A percentile compares a stretch with the other conserved stretches of the same genome.
phyloP scores from a whole-genome alignment of 1,140 invertebrate species.

The Marisa cornuarietis region DNA sequence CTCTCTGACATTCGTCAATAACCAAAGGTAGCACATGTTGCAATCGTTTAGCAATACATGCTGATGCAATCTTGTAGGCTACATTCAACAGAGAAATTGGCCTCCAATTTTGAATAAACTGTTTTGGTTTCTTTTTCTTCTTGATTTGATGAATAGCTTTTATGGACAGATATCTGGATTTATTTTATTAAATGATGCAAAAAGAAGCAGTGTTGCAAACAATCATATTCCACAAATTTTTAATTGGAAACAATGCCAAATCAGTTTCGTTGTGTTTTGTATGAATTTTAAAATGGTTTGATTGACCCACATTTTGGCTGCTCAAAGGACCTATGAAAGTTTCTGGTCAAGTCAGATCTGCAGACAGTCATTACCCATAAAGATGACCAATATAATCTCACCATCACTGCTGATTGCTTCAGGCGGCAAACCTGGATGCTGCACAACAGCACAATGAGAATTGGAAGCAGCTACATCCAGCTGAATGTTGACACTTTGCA shows the following conservation, averaged over 20 bases:
- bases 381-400: background rate
- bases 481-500: background rate
- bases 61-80: no score
- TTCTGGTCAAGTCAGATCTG: background rate
- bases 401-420: slow-evolving; percentile 1
- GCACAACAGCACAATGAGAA: slow-evolving; percentile 5
- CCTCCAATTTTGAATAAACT: no score
- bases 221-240: no score
- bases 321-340: background rate
- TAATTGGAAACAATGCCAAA: background rate
- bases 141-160: no score
- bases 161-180: no score
- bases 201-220: no score
- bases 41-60: no score
- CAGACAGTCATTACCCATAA: slow-evolving; percentile 3
- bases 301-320: background rate
- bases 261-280: background rate
- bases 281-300: background rate
- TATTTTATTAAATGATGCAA: no score
- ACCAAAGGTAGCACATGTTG: no score
- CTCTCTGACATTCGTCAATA: no score
- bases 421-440: slow-evolving; percentile 3
- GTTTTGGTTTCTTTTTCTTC: no score
- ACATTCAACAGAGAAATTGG: no score
- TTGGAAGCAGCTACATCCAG: slow-evolving; percentile 7